Base-by-base conservation (phyloP, 2,888 invertebrate genomes). In the Heliconius cydno region DNA sequence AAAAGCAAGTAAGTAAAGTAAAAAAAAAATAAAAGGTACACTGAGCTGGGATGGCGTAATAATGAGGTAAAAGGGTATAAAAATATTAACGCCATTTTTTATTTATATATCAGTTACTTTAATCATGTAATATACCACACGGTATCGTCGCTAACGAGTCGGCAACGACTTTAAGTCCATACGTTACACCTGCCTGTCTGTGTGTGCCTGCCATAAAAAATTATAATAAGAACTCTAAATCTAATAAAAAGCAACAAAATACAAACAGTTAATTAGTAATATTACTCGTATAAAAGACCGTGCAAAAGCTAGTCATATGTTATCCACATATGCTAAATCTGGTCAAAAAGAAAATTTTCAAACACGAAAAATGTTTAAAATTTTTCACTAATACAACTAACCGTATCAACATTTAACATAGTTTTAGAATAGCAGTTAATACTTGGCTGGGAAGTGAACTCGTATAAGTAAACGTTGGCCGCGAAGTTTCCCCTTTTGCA, bases 371-470 rank as follows among this genome's bases (percentile, higher is more conserved):
- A 10, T 60, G 57, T 1, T 7, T 22, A 57, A 57, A 57, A 57
- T 2, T 1, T 2, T 7, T 22, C 57, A 3, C 12, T n/a, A 9
- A n/a, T n/a, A 3, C 10, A 15, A 12, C 13, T 19, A 15, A 25
- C 6, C 41, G 15, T 41, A 41, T n/a, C n/a, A 22, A 10, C 22
- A 30, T 75, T 28, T 38, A 66, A 66, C 6, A 22, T 46, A 65
- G 25, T 75, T 75, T 65, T 46, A 75, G 60, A 41, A 63, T 25
- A 63, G 38, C 57, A 74, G 41, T 74, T 63, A 74, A 60, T 74
- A 38, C 25, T 75, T 34, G 65, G 41, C 28, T 28, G 19, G 41
- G 65, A 65, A 75, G 65, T n/a, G 41, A 75, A 75, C 63, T 75
- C 75, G 65, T 41, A 65, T 38, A 75, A 63, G 65, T 65, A 75